These are phyloP conservation scores for Epistrophella euchroma DNA, from an alignment of 2,888 invertebrate species.

Conservation along the genomic window DNA sequence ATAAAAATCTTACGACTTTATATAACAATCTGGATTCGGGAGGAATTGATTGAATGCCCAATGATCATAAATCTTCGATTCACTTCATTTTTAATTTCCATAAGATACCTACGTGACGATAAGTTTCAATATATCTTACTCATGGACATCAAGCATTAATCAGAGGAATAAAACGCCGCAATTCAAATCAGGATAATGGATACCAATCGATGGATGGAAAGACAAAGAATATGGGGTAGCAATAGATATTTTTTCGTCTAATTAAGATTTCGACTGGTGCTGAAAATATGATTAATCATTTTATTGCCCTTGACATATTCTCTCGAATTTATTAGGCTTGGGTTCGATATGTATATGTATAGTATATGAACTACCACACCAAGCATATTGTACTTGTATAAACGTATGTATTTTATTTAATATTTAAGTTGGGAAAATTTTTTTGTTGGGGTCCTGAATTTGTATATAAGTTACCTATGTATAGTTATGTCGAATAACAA, in stretches of 20 bases:
- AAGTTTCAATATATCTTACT: slow-evolving; percentile 26
- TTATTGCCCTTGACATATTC: neutral
- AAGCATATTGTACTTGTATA: neutral
- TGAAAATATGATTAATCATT: slow-evolving; percentile 27
- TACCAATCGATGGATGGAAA: neutral
- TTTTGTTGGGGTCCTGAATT: too few relatives aligned
- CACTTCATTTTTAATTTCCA: slow-evolving; percentile 7
- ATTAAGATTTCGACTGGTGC: slow-evolving; percentile 10
- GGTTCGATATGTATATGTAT: neutral
- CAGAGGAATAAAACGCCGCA: neutral
- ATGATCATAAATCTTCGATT: slow-evolving; percentile 16
- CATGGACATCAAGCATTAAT: slow-evolving; percentile 20
- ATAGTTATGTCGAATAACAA: too few relatives aligned
- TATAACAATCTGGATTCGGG: slow-evolving; percentile 16
- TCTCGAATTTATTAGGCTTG: neutral
- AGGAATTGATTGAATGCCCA: slow-evolving; percentile 15
- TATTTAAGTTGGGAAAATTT: too few relatives aligned
- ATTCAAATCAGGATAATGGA: neutral
- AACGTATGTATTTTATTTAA: neutral
- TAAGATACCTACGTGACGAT: slow-evolving; percentile 16
- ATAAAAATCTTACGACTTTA: slow-evolving; percentile 2
- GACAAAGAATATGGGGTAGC: neutral
- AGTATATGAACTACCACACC: too few relatives aligned
- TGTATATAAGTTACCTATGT: too few relatives aligned
- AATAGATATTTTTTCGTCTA: slow-evolving; percentile 5